Evolutionary conservation across 2,888 invertebrate genomes (phyloP), one percentile per base, ranked within the genome.

Genomic region (Spisula subtruncata): DNA sequence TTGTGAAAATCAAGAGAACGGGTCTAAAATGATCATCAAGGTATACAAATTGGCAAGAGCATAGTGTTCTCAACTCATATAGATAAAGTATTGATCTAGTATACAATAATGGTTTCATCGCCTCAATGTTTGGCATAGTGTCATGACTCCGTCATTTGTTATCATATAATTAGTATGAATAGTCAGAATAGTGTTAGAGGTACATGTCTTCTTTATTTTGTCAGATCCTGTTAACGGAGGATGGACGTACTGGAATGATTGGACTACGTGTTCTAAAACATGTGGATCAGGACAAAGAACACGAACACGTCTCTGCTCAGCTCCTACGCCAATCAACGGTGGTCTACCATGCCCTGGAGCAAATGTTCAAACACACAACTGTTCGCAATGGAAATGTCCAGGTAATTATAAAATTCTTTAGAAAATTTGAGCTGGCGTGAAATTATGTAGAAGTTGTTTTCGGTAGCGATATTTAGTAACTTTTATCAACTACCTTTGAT

Each of bases 341-440:
- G 86, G 86, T n/a, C 20, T 10, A 18, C 16, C 25, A 20, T 86
- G 86, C 56, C 51, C 25, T 41, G 86, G 86, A 10, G 12, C 25
- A 10, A 35, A 29, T 12, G 14, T 41, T n/a, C 81, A 86, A 25
- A 35, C 12, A 20, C 54, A 29, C 8, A 80, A 54, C 32, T 86
- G 86, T 54, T 79, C 86, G 20, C 46, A 60, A n/a, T 86, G 86
- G 86, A 81, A 35, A 20, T 86, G 86, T 54, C 86, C 86, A 86
- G 66, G 86, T 86, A 85, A 16, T 8, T 41, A 41, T 41, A 41
- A 41, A 41, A 41, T 5, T 41, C n/a, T n/a, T n/a, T n/a, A n/a
- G n/a, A 8, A 41, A 41, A 41, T 8, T 41, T 2, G 8, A 41
- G 8, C 41, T 41, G 41, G 41, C 8, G 41, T 41, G 2, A 8